Percentiles rank a stretch among this genome's conserved stretches.
Conservation (phyloP, 1,140 invertebrate species). For the Drosophila virilis region DNA sequence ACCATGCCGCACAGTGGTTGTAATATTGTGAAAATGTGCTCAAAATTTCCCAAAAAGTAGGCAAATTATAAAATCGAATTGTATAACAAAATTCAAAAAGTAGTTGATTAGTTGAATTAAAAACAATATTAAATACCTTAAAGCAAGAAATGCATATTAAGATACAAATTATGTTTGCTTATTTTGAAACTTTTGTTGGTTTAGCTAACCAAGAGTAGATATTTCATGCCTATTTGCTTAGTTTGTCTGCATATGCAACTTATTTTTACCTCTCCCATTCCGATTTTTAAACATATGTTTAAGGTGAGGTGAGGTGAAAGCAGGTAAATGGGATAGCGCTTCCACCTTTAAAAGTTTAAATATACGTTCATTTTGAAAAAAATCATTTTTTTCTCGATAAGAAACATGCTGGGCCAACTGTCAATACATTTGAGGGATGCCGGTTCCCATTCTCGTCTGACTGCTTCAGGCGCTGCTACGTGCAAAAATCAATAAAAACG, state of each 20-base stretch:
- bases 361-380: too few species aligned
- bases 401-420: conserved; percentile 8
- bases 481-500: conserved; percentile 62
- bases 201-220: too few species aligned
- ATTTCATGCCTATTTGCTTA: too few species aligned
- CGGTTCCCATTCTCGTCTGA: background rate
- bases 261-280: too few species aligned
- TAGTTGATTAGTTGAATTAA: too few species aligned
- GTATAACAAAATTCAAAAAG: background rate
- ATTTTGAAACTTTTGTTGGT: background rate
- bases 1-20: conserved; percentile 50
- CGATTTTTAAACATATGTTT: too few species aligned
- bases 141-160: background rate
- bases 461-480: conserved; percentile 17
- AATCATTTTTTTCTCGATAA: background rate
- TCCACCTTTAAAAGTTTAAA: too few species aligned
- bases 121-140: too few species aligned
- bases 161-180: background rate
- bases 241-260: too few species aligned
- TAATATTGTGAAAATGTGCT: background rate
- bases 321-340: too few species aligned
- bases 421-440: conserved; percentile 15
- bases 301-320: too few species aligned
- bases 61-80: background rate
- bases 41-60: background rate